These are phyloP conservation scores for Melangyna quadrimaculata DNA, from an alignment of 2,888 invertebrate genomes.

Conservation along the genomic window DNA sequence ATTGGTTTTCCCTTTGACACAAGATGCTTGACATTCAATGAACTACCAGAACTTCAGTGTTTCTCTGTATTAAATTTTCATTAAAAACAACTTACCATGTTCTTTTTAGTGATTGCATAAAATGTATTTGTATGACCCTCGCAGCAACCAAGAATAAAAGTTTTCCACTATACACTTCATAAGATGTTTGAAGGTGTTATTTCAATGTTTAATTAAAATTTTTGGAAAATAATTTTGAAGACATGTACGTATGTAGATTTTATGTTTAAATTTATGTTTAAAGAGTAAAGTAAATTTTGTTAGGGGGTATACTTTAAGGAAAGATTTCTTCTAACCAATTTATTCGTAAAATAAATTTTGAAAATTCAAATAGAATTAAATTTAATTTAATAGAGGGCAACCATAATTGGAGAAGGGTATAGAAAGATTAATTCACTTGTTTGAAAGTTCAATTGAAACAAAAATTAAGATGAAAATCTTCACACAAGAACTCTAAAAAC, in stretches of 20 bases:
- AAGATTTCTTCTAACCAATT: background rate
- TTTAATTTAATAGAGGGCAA: background rate
- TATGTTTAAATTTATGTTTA: too few species aligned
- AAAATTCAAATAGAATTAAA: background rate
- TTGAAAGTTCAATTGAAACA: background rate
- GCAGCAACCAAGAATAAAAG: too few species aligned
- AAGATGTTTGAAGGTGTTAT: background rate
- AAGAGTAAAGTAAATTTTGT: too few species aligned
- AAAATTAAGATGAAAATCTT: background rate
- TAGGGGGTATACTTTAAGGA: background rate
- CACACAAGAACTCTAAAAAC: background rate
- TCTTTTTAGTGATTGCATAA: background rate
- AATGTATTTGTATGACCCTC: too few species aligned
- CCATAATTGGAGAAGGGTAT: background rate
- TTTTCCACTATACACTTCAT: too few species aligned
- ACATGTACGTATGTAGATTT: too few species aligned
- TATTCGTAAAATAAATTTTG: background rate
- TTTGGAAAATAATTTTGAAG: too few species aligned
- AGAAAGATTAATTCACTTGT: background rate
- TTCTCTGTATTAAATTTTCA: background rate
- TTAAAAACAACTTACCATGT: background rate
- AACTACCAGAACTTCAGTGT: too few species aligned
- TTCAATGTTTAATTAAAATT: background rate
- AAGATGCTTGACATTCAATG: background rate
- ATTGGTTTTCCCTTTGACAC: too few species aligned